Evolutionary conservation across 2,888 invertebrate genomes (phyloP).

Genomic region (Brenthis daphne): DNA sequence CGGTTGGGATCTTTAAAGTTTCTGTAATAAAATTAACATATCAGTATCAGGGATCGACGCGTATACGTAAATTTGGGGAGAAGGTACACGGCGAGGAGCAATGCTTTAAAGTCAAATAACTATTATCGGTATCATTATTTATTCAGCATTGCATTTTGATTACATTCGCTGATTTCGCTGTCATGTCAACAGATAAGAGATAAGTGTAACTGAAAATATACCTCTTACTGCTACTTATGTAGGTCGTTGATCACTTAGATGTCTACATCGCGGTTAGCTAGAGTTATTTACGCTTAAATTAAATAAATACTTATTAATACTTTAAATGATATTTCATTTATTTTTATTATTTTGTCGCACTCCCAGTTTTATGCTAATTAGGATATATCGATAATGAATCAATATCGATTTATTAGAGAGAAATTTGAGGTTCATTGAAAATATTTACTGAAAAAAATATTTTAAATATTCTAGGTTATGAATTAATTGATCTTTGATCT

Average conservation of each 20-base stretch:
- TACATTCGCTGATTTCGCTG: slow-evolving; percentile 38
- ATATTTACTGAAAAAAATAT: background rate
- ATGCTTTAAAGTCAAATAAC: slow-evolving; percentile 23
- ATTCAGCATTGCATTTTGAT: slow-evolving; percentile 37
- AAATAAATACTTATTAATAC: no score
- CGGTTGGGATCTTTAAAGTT: slow-evolving; percentile 74
- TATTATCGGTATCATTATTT: slow-evolving; percentile 28
- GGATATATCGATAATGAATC: slow-evolving; percentile 7
- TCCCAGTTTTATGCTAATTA: background rate
- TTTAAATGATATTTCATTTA: background rate
- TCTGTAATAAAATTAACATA: slow-evolving; percentile 79
- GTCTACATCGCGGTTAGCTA: background rate
- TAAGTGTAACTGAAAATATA: slow-evolving; percentile 17
- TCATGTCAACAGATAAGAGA: slow-evolving; percentile 33
- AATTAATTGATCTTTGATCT: slow-evolving; percentile 2
- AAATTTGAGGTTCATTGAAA: background rate
- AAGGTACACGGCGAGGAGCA: slow-evolving; percentile 45
- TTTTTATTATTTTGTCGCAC: slow-evolving; percentile 1
- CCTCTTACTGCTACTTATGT: slow-evolving; percentile 22
- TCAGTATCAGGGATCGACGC: slow-evolving; percentile 64
- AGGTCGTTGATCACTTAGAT: slow-evolving; percentile 28
- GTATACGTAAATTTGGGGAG: slow-evolving; percentile 46
- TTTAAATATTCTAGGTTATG: background rate
- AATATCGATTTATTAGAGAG: background rate
- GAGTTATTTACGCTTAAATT: background rate